Evolutionary conservation across 2,113 vertebrate species (phyloP), one percentile per base, ranked within the genome.

Genomic region (Lutjanus erythropterus): DNA sequence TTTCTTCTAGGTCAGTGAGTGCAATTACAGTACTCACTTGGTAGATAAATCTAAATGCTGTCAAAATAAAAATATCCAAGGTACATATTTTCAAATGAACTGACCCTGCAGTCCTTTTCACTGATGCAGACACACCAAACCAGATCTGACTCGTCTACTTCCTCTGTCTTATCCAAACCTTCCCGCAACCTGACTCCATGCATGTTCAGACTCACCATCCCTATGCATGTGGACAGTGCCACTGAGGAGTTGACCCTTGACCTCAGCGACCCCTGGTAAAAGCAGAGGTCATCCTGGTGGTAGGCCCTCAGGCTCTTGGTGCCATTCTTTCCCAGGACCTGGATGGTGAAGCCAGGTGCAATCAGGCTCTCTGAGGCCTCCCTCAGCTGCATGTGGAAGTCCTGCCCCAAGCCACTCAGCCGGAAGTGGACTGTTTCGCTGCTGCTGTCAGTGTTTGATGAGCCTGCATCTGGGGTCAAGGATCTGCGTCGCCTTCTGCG

Each of bases 211-310:
- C 97, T 97, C 94, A 97, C 97, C 97, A 97, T 93, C 52, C 97
- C 97, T 69, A 78, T 86, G 87, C 97, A 97, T 77, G 96, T 97
- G 6, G 97, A 96, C 74, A 97, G 93, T 23, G 97, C 97, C 91
- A 97, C 97, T 0, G 96, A 94, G 44, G 97, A 96, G 73, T 96
- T 96, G 80, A 92, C 90, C 87, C 91, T 94, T 44, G 94, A 94
- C 77, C 94, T 92, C 79, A 97, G 80, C 33, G 91, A 95, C 73
- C 97, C 97, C 87, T 96, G 96, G 81, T 97, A 97, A 90, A 97
- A 97, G 86, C 97, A 97, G 88, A 96, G 95, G 60, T 97, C 92
- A 16, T 96, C 91, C 1, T 83, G 86, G 0, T 83, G 86, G 83
- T 95, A 94, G 31, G 87, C 61, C 86, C 91, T 93, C 71, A 96